Evolutionary conservation across 2,888 invertebrate species (phyloP), one percentile per base, ranked within the genome.

Genomic region (Cantharis nigra): DNA sequence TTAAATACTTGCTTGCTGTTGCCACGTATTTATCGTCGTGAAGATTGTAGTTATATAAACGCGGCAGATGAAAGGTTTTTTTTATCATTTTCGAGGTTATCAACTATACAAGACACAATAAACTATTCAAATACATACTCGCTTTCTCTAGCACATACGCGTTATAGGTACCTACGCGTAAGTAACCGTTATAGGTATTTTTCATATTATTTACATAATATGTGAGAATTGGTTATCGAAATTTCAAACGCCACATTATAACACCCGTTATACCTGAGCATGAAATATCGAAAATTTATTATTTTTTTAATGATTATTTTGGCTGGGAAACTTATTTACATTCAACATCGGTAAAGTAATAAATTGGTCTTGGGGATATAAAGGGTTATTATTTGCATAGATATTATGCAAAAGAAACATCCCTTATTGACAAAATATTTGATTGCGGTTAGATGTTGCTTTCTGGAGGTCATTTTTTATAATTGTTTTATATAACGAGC

Each of bases 141-240:
- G 26, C 13, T 70, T 69, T 64, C 64, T 70, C 70, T 63, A 65
- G 70, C 74, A 28, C 71, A 71, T 70, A 49, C 33, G 62, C 30
- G 26, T 74, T 1, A 73, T 81, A 81, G 76, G 75, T 74, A 69
- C 77, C 28, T 79, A 79, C 78, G 78, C 79, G 77, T 75, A 72
- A 75, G 64, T 80, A 80, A 82, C 84, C 84, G 83, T 84, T 84
- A 85, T 79, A 26, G 26, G 7, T 26, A 82, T 84, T 81, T 82
- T 85, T 84, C 84, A 81, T 85, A 85, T 85, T 85, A 82, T 82
- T 82, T 83, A 83, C 83, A 80, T 82, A 82, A 74, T 74, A 49
- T 26, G 63, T 74, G 69, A 63, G 63, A 33, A 75, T 78, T 75
- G 81, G 80, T 80, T 76, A 76, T 75, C 77, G 76, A 75, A 76